phyloP scores from a whole-genome alignment of 2,113 vertebrate species.

The Siniperca chuatsi region DNA sequence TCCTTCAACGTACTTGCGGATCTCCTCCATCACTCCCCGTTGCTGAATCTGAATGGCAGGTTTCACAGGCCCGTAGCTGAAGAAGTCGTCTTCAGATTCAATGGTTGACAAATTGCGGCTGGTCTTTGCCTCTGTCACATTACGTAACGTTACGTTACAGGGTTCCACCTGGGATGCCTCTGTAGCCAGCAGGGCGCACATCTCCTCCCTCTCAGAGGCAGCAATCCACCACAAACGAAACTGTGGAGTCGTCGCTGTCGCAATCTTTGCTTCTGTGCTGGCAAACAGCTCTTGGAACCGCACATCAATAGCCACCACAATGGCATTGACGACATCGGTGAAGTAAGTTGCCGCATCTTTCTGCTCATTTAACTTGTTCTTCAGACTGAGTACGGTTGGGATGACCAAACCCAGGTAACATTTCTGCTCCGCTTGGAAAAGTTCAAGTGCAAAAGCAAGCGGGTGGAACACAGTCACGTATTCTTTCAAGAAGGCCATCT shows the following conservation, averaged over 20 bases:
- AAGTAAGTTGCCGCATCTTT: constrained; percentile 72
- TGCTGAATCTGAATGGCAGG: constrained; percentile 61
- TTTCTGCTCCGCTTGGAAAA: constrained; percentile 84
- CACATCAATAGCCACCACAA: constrained; percentile 74
- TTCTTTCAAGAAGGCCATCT: constrained; percentile 81
- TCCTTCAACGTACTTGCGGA: constrained; percentile 79
- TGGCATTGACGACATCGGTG: constrained; percentile 62
- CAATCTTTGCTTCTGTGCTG: constrained; percentile 78
- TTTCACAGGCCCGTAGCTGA: constrained; percentile 77
- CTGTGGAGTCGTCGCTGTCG: constrained; percentile 80
- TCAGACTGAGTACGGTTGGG: constrained; percentile 82
- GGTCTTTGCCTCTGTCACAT: constrained; percentile 33
- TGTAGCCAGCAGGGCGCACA: constrained; percentile 73
- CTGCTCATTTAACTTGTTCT: constrained; percentile 82
- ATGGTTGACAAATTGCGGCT: constrained; percentile 65
- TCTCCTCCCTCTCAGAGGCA: constrained; percentile 78
- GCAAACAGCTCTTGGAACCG: constrained; percentile 80
- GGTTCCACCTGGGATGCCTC: constrained; percentile 78
- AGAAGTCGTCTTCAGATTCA: constrained; percentile 81
- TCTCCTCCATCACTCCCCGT: constrained; percentile 73
- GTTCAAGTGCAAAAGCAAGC: constrained; percentile 81
- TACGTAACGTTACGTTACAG: constrained; percentile 6
- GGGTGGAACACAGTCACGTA: constrained; percentile 81
- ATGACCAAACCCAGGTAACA: constrained; percentile 83
- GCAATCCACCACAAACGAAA: constrained; percentile 84